Conservation (phyloP, 2,797 vertebrate genomes). For the Enoplosus armatus region DNA sequence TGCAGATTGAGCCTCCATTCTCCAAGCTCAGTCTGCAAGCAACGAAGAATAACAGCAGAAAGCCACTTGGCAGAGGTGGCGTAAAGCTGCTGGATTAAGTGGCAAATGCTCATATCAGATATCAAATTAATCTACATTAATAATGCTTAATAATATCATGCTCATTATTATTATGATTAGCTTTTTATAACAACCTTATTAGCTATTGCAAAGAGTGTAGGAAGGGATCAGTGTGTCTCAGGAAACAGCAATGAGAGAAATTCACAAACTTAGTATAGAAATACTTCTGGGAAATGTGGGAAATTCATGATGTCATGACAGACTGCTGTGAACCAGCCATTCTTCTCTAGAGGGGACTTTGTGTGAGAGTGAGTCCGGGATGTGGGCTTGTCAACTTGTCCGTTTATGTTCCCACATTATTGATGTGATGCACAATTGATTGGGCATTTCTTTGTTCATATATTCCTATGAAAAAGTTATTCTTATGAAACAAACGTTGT, state of each 20-base stretch:
- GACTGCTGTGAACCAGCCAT: conserved; percentile 42
- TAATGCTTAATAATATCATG: not conserved
- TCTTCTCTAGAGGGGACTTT: conserved; percentile 28
- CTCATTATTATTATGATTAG: not conserved
- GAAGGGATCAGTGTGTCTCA: conserved; percentile 35
- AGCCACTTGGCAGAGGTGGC: not conserved
- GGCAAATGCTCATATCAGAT: not conserved
- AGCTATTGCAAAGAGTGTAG: not conserved
- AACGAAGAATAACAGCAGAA: not conserved
- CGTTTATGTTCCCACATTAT: conserved; percentile 50
- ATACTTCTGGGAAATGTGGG: conserved; percentile 67
- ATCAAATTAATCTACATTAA: not conserved
- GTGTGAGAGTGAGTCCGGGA: conserved; percentile 30
- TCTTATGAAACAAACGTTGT: not conserved
- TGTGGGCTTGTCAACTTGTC: conserved; percentile 22
- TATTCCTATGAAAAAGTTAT: not conserved
- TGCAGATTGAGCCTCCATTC: not conserved
- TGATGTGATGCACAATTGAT: conserved; percentile 17
- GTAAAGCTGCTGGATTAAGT: not conserved
- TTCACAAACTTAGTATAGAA: conserved; percentile 53
- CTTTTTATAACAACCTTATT: conserved; percentile 6
- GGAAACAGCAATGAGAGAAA: conserved; percentile 46
- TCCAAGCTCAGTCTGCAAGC: not conserved
- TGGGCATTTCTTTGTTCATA: not conserved
- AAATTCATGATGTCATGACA: conserved; percentile 50